A percentile compares a stretch with the other conserved stretches of the same genome.
These are phyloP conservation scores for Aproaerema taeniolella DNA, from an alignment of 2,888 invertebrate genomes.

Conservation along the genomic window DNA sequence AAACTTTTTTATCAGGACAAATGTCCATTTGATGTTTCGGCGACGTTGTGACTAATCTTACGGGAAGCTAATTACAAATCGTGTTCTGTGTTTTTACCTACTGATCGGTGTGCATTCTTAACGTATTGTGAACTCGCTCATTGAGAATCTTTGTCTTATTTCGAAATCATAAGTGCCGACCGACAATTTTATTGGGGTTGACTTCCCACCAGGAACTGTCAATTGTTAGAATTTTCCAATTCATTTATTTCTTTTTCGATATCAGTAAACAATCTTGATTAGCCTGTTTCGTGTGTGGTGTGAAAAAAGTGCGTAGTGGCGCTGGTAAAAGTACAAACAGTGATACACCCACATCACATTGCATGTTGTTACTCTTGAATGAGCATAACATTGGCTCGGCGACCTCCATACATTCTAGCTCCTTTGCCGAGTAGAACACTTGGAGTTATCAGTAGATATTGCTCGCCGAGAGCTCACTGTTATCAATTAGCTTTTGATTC, in stretches of 20 bases:
- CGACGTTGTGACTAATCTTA: slow-evolving; percentile 74
- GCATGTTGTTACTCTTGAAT: slow-evolving; percentile 73
- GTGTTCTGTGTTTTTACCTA: slow-evolving; percentile 45
- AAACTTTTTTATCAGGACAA: slow-evolving; percentile 76
- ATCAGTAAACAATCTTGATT: slow-evolving; percentile 27
- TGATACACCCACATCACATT: slow-evolving; percentile 50
- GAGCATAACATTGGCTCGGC: slow-evolving; percentile 72
- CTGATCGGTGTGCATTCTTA: slow-evolving; percentile 35
- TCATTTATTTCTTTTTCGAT: slow-evolving; percentile 40
- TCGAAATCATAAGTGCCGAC: slow-evolving; percentile 60
- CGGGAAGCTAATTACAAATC: slow-evolving; percentile 51
- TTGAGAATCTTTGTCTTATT: slow-evolving; percentile 39
- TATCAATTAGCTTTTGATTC: slow-evolving; percentile 24
- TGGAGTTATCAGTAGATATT: slow-evolving; percentile 33
- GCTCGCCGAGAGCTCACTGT: slow-evolving; percentile 21
- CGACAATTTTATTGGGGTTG: slow-evolving; percentile 62
- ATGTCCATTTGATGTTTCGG: slow-evolving; percentile 78
- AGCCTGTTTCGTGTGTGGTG: slow-evolving; percentile 25
- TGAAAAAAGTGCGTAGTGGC: slow-evolving; percentile 36
- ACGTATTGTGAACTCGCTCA: slow-evolving; percentile 41
- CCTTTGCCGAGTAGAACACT: slow-evolving; percentile 42
- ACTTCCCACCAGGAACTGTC: slow-evolving; percentile 71
- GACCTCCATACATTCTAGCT: slow-evolving; percentile 60
- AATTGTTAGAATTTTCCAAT: slow-evolving; percentile 61
- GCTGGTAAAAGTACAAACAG: slow-evolving; percentile 43